These are phyloP conservation scores for Spilosoma lubricipeda DNA, from an alignment of 2,888 invertebrate genomes.

Conservation along the genomic window DNA sequence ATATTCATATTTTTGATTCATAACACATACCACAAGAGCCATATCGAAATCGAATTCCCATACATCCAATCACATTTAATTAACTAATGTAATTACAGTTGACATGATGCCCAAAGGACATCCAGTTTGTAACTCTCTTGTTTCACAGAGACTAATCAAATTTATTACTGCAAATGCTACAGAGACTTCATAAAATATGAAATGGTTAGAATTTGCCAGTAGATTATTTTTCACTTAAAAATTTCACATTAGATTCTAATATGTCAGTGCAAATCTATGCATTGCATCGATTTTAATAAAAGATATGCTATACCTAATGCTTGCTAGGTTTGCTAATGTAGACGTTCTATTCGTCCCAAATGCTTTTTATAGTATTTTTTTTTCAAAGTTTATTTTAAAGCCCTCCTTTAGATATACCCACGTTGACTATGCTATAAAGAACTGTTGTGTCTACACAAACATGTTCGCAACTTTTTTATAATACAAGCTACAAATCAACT, in stretches of 20 bases:
- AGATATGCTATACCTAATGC: too few species aligned
- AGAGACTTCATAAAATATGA: background rate
- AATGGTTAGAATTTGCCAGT: background rate
- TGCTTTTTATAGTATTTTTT: too few species aligned
- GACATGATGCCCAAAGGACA: slow-evolving; percentile 55
- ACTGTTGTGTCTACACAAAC: background rate
- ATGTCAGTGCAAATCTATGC: background rate
- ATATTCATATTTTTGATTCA: background rate
- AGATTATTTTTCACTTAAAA: background rate
- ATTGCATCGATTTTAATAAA: too few species aligned
- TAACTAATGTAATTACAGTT: slow-evolving; percentile 66
- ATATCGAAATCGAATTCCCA: slow-evolving; percentile 37
- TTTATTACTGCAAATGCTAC: background rate
- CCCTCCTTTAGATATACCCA: too few species aligned
- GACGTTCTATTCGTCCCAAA: too few species aligned
- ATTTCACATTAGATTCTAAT: background rate
- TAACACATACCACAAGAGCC: slow-evolving; percentile 10
- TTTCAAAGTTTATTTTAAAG: background rate
- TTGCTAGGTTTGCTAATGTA: too few species aligned
- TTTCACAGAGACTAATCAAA: slow-evolving; percentile 11
- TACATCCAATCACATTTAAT: slow-evolving; percentile 56
- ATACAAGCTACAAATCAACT: slow-evolving; percentile 23
- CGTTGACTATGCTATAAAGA: background rate
- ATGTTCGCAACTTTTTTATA: background rate
- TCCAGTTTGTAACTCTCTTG: slow-evolving; percentile 33